phyloP scores from a whole-genome alignment of 2,797 vertebrate species.

The Anabacerthia variegaticeps region DNA sequence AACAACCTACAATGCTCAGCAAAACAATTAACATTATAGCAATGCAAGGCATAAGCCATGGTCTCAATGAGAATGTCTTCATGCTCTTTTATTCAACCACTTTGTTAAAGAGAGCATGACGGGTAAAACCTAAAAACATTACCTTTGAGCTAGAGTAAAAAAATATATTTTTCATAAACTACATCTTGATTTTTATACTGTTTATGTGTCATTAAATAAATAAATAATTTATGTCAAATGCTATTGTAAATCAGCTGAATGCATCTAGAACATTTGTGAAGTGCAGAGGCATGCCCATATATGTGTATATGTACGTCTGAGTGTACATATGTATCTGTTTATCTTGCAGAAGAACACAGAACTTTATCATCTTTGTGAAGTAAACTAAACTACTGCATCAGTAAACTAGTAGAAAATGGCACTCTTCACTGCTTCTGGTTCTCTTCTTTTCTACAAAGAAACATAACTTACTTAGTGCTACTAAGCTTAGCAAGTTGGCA shows the following conservation, averaged over 20 bases:
- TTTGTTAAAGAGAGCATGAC: not conserved
- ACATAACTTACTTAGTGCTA: not conserved
- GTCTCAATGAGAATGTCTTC: not conserved
- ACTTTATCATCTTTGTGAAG: not conserved
- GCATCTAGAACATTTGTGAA: not conserved
- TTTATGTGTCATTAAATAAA: not conserved
- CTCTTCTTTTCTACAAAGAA: not conserved
- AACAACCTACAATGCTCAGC: not conserved
- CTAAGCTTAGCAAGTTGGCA: not conserved
- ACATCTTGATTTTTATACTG: not conserved
- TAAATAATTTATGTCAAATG: not conserved
- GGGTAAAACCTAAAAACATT: not conserved
- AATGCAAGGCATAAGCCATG: not conserved
- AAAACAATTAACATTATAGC: slow-evolving; percentile 1
- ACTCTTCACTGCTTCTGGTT: not conserved
- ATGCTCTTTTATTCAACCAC: not conserved
- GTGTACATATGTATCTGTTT: not conserved
- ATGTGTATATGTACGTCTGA: not conserved
- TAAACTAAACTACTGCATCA: not conserved
- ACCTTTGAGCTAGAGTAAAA: not conserved
- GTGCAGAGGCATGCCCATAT: not conserved
- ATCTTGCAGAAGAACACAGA: not conserved
- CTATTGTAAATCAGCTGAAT: not conserved
- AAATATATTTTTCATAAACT: not conserved
- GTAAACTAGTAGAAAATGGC: not conserved